Evolutionary conservation across 2,797 vertebrate genomes (phyloP).

Genomic region (Thamnophis elegans): DNA sequence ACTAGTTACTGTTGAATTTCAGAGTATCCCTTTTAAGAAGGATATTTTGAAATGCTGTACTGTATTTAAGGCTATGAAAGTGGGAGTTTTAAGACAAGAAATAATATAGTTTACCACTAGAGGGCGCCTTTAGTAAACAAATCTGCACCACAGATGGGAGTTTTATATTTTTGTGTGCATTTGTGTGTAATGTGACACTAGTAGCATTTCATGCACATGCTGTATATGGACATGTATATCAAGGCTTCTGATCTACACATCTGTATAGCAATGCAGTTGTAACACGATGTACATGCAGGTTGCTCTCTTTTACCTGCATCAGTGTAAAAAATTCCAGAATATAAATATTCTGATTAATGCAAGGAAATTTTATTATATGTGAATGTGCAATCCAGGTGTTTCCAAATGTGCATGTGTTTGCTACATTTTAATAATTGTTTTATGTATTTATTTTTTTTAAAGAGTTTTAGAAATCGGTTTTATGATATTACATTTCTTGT

Average conservation of each 20-base stretch:
- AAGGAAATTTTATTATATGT: neutral
- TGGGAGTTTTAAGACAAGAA: neutral
- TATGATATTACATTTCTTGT: neutral
- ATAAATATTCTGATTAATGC: neutral
- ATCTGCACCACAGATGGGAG: neutral
- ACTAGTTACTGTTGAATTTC: neutral
- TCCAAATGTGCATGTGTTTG: neutral
- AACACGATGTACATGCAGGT: neutral
- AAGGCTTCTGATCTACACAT: neutral
- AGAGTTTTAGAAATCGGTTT: neutral
- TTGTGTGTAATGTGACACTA: neutral
- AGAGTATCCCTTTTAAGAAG: neutral
- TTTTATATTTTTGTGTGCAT: neutral
- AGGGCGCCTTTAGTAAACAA: constrained; percentile 61
- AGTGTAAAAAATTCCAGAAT: neutral
- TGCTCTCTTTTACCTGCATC: neutral
- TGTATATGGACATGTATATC: neutral
- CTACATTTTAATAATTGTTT: neutral
- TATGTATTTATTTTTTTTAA: neutral
- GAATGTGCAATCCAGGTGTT: neutral
- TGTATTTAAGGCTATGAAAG: neutral
- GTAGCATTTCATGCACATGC: neutral
- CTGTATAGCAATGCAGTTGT: neutral
- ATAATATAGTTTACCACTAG: constrained; percentile 58
- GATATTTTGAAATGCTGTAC: neutral